A percentile compares a stretch with the other conserved stretches of the same genome.
These are phyloP conservation scores for Lepus americanus DNA, from an alignment of 2,113 vertebrate species.

Conservation along the genomic window DNA sequence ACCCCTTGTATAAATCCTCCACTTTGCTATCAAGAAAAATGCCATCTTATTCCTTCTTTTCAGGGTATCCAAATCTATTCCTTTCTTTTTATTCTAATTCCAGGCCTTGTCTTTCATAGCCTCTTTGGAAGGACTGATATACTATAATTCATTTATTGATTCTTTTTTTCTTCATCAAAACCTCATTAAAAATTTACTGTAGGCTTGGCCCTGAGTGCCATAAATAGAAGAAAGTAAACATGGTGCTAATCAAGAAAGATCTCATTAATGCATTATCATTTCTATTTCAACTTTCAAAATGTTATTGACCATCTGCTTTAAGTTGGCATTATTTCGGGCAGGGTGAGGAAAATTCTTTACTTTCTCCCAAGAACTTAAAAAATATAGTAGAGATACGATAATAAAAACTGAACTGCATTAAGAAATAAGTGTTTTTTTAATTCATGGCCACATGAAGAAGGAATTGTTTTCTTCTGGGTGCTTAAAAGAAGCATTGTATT, in stretches of 20 bases:
- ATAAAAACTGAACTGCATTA: neutral
- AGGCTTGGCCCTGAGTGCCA: neutral
- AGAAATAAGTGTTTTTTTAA: neutral
- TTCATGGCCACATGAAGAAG: neutral
- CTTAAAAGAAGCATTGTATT: neutral
- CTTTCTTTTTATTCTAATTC: neutral
- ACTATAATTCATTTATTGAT: neutral
- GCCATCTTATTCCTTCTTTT: neutral
- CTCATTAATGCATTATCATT: neutral
- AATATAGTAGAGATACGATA: too few species aligned
- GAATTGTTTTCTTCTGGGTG: neutral
- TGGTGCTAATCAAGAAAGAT: neutral
- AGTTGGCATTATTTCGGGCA: neutral
- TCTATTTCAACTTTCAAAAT: neutral
- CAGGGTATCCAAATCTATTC: neutral
- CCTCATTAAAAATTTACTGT: neutral
- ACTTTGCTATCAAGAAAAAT: neutral
- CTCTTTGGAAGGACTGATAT: neutral
- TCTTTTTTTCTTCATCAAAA: neutral
- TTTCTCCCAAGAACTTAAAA: neutral
- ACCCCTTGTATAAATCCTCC: neutral
- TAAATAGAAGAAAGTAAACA: neutral
- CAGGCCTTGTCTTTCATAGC: neutral
- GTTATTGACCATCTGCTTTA: neutral
- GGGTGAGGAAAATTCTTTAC: neutral